Evolutionary conservation across 1,140 invertebrate genomes (phyloP).

Genomic region (Episyrphus balteatus): DNA sequence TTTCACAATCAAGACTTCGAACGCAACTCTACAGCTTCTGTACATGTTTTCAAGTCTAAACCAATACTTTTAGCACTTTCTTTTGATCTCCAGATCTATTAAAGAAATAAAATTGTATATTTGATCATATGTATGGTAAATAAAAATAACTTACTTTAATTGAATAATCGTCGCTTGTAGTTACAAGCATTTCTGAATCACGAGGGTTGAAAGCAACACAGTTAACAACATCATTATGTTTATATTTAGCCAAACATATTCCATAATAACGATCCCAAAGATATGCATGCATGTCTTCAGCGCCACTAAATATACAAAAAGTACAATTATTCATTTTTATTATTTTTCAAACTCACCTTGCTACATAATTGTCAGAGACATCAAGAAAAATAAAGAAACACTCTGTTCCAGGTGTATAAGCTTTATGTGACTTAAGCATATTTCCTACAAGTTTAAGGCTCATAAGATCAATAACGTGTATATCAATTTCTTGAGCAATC

Average conservation of each 20-base stretch:
- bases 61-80: not conserved
- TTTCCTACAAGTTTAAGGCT: slow-evolving; percentile 69
- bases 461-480: slow-evolving; percentile 76
- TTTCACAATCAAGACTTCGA: too few species aligned
- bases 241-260: slow-evolving; percentile 62
- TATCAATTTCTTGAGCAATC: slow-evolving; percentile 85
- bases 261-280: slow-evolving; percentile 82
- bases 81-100: not conserved
- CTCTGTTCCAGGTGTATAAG: slow-evolving; percentile 77
- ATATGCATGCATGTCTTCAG: slow-evolving; percentile 77
- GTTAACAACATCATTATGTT: slow-evolving; percentile 75
- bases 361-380: slow-evolving; percentile 75
- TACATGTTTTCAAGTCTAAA: too few species aligned
- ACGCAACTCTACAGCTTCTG: too few species aligned
- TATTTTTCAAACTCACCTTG: slow-evolving; percentile 47
- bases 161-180: slow-evolving; percentile 75
- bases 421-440: slow-evolving; percentile 74
- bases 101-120: not conserved
- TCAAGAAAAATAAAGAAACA: slow-evolving; percentile 86
- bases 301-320: slow-evolving; percentile 49
- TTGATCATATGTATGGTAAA: not conserved
- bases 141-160: slow-evolving; percentile 41
- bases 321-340: not conserved
- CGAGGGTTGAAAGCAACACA: slow-evolving; percentile 77
- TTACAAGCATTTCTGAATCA: slow-evolving; percentile 73